Conservation (phyloP, 2,113 vertebrate genomes). For the Bos indicus region DNA sequence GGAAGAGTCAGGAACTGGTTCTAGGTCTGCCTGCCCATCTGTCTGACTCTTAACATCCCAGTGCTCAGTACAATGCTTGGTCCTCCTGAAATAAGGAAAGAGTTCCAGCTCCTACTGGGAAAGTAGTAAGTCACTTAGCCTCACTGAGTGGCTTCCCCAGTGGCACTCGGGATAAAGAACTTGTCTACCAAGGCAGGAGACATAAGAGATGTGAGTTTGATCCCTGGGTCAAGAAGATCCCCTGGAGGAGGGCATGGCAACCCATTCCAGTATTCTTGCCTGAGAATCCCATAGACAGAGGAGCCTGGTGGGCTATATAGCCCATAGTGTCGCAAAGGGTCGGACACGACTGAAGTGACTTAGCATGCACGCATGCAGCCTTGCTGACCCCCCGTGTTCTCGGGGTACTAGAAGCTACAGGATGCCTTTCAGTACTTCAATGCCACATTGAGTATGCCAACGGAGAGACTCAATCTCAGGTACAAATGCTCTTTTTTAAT, state of each 20-base stretch:
- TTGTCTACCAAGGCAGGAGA: neutral
- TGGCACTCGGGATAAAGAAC: neutral
- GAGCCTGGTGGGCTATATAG: neutral
- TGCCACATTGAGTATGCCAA: neutral
- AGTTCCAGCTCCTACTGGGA: neutral
- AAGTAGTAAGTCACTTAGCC: neutral
- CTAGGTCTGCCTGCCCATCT: neutral
- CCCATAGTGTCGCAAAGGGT: neutral
- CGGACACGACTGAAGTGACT: neutral
- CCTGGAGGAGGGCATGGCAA: neutral
- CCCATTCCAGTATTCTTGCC: neutral
- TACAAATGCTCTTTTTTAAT: neutral
- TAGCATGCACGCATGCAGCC: neutral
- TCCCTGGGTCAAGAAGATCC: neutral
- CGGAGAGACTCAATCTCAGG: neutral
- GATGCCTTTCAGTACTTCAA: neutral
- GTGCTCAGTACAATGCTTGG: neutral
- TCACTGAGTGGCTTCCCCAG: neutral
- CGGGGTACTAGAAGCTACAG: neutral
- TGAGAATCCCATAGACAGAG: neutral
- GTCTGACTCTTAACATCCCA: neutral
- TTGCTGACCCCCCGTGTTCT: neutral
- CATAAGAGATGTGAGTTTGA: neutral
- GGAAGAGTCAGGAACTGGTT: neutral
- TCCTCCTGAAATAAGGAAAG: neutral